Evolutionary conservation across 2,113 vertebrate species (phyloP).

Genomic region (Chlorodrepanis virens): DNA sequence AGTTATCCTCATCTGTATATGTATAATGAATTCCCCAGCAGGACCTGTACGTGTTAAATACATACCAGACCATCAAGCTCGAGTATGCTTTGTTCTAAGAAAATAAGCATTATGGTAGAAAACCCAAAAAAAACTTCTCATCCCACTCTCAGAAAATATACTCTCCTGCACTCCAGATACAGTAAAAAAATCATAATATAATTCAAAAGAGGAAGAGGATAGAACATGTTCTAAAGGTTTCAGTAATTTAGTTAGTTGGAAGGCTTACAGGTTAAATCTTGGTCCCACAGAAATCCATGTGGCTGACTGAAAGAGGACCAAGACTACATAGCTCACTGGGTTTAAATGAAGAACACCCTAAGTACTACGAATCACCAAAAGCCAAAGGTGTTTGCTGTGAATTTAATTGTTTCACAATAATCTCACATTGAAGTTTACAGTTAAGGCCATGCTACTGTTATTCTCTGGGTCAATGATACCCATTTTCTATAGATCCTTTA

Average conservation of each 20-base stretch:
- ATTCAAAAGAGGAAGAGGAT: background rate
- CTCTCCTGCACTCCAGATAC: background rate
- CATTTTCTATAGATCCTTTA: background rate
- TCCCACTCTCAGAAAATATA: background rate
- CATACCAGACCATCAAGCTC: background rate
- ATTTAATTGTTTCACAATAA: background rate
- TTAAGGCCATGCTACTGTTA: background rate
- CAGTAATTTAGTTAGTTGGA: background rate
- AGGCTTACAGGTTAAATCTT: background rate
- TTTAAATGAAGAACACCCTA: background rate
- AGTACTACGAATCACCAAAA: background rate
- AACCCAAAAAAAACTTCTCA: background rate
- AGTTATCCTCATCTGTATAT: background rate
- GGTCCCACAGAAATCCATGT: background rate
- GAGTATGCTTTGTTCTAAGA: background rate
- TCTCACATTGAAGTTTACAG: background rate
- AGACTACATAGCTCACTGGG: background rate
- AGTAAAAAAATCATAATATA: background rate
- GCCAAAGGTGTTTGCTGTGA: background rate
- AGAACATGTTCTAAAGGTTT: background rate
- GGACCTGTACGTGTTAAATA: background rate
- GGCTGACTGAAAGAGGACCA: background rate
- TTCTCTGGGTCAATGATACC: background rate
- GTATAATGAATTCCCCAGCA: background rate
- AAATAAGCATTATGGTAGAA: background rate